Base-by-base conservation (phyloP, 2,888 invertebrate species). In the Cataglyphis altisquamis region DNA sequence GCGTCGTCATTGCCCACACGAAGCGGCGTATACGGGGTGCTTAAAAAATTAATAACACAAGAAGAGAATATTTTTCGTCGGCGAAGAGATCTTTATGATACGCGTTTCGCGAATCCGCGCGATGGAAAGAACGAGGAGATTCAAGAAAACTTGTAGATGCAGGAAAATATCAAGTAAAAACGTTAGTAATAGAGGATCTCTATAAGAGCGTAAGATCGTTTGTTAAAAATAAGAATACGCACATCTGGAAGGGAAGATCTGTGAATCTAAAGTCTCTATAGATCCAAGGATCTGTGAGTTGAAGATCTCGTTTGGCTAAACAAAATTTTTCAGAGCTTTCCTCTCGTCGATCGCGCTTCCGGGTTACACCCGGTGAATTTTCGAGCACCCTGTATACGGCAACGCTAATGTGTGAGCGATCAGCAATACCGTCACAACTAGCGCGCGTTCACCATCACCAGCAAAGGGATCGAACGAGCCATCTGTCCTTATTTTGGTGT, bases 401-500 rank as follows among this genome's bases (percentile, higher is more conserved):
- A 41, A 63, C 25, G 80, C 32, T 63, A 70, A 80, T 48, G 60
- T 66, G 70, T 80, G 78, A 70, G 81, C 75, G 81, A 72, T 86
- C 75, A 80, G 83, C 83, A 84, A 66, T 73, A 87, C 85, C 41
- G 88, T 83, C 64, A 88, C 84, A 32, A 83, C 82, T 72, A 84
- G 85, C 70, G 84, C 21, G 82, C 84, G 72, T 81, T 88, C 89
- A 87, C 82, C 74, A 86, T 87, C 85, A 88, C 86, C 87, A 80
- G 75, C 78, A 72, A 82, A 87, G 89, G 90, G 91, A 90, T 88
- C 91, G 91, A 89, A 90, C 92, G 84, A 88, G 91, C 94, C 94
- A 94, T 94, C 94, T 94, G 94, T 93, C 93, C 92, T 86, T 90
- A 90, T 91, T 93, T 91, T 87, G 83, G 78, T 83, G 74, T 89